A percentile compares a stretch with the other conserved stretches of the same genome.
Conservation (phyloP, 2,797 vertebrate genomes). For the Parauchenoglanis punctatus region DNA sequence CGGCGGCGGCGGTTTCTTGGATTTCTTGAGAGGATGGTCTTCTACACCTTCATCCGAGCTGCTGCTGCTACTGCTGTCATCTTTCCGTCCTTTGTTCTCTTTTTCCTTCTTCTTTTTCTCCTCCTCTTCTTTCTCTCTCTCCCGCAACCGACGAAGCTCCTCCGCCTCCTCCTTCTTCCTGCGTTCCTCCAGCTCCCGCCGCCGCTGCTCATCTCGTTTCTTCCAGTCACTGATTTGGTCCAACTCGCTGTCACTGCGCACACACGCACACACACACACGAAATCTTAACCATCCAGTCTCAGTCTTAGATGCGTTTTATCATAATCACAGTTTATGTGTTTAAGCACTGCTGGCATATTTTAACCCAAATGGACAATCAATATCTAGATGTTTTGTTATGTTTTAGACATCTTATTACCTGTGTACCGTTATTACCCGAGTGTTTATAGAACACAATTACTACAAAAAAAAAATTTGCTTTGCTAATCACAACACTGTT, state of each 20-base stretch:
- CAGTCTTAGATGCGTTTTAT: background rate
- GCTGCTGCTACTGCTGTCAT: constrained; percentile 77
- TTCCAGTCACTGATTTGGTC: constrained; percentile 97
- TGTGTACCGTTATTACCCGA: background rate
- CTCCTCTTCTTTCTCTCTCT: constrained; percentile 91
- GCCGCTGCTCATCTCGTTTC: constrained; percentile 87
- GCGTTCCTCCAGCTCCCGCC: constrained; percentile 88
- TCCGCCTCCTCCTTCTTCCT: constrained; percentile 92
- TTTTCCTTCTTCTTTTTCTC: constrained; percentile 85
- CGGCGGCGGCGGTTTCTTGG: constrained; percentile 80
- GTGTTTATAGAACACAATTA: background rate
- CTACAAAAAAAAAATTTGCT: background rate
- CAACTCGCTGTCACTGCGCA: constrained; percentile 83
- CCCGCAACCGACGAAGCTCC: constrained; percentile 87
- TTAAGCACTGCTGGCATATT: background rate
- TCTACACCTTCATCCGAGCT: constrained; percentile 80
- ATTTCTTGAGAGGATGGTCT: constrained; percentile 85
- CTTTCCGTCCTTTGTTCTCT: constrained; percentile 72
- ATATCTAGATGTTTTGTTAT: background rate
- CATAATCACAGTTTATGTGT: background rate
- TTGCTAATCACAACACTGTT: background rate
- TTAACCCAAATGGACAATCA: background rate
- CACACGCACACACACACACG: constrained; percentile 13
- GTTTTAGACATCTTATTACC: background rate
- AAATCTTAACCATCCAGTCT: background rate